Base-by-base conservation (phyloP, 2,888 invertebrate species). In the Dexiosoma caninum region DNA sequence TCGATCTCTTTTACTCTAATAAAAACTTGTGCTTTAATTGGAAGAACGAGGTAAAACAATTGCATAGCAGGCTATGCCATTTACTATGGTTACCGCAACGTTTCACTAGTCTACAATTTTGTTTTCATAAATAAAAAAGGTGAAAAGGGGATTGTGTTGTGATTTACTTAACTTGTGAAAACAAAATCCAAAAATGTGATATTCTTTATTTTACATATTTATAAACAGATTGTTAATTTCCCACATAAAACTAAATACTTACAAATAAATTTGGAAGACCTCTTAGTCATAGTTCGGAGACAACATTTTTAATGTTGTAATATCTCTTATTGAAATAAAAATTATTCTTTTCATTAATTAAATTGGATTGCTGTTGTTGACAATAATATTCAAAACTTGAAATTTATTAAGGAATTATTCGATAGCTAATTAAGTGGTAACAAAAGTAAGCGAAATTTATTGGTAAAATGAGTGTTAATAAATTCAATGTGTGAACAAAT, bases 41-140 rank as follows among this genome's bases (percentile, higher is more conserved):
- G 16, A 53, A 53, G 35, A 74, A 60, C 27, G 51, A 64, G 64
- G 51, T 57, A 46, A 64, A 57, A 40, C 57, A 49, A 14, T 74
- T 66, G 21, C 37, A 27, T 10, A 30, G 46, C 46, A 66, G 64
- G 64, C 55, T 75, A 75, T 66, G 74, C 66, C 66, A 75, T 59
- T 66, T 16, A 49, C 57, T 75, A 66, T 67, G 75, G 75, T 57
- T 67, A 67, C 75, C 66, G 59, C 66, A 75, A 67, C 66, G 75
- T 75, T 75, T 46, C 21, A 59, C 40, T 66, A 75, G 74, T 59
- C 66, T 67, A 66, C 40, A 40, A 51, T 51, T 59, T 75, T 74
- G 74, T 74, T 74, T 46, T 55, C 10, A 21, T 53, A 64, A 74
- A 75, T n/a, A 46, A 46, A 57, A 67, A 49, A 14, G n/a, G n/a